Evolutionary conservation across 2,797 vertebrate species (phyloP).

Genomic region (Florisuga fusca): DNA sequence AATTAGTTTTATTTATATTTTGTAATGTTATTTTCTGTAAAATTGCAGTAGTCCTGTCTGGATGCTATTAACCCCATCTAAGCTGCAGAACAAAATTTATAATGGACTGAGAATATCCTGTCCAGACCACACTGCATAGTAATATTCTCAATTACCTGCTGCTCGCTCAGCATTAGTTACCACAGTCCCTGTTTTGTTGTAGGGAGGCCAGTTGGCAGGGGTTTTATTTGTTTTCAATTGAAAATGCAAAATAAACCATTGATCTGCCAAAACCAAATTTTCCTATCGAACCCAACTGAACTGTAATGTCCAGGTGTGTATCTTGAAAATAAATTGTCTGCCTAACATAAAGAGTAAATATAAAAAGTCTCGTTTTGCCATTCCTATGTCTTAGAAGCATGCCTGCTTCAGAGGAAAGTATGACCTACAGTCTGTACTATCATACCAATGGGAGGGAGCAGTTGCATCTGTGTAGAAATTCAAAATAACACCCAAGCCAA

Average conservation of each 20-base stretch:
- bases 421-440: background rate
- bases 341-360: background rate
- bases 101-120: background rate
- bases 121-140: background rate
- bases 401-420: background rate
- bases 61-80: slow-evolving; percentile 22
- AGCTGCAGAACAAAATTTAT: background rate
- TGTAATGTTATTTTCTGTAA: slow-evolving; percentile 25
- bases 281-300: background rate
- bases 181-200: background rate
- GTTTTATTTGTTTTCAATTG: background rate
- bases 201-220: background rate
- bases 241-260: background rate
- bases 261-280: background rate
- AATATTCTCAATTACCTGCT: background rate
- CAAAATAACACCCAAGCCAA: background rate
- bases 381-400: background rate
- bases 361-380: background rate
- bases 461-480: background rate
- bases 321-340: background rate
- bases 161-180: background rate
- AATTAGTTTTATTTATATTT: slow-evolving; percentile 30
- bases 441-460: background rate
- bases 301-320: background rate
- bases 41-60: slow-evolving; percentile 12